These are phyloP conservation scores for Dasypus novemcinctus DNA, from an alignment of 2,113 vertebrate genomes.

Conservation along the genomic window DNA sequence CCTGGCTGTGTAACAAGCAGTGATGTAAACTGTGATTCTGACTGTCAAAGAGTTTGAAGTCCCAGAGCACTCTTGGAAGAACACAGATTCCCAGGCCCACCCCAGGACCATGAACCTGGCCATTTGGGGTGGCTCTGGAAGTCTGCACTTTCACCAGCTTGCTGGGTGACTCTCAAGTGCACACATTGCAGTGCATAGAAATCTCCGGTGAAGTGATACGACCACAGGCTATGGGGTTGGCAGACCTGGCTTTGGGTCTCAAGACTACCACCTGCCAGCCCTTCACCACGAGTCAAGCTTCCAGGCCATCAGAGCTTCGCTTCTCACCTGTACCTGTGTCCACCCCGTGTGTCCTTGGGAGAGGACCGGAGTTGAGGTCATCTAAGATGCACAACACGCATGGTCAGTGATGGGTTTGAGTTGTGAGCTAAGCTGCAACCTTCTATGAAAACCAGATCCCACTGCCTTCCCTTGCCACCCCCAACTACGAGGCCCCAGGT, in stretches of 20 bases:
- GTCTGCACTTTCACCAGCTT: not conserved
- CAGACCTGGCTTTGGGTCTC: not conserved
- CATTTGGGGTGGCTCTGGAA: not conserved
- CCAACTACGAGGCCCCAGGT: not conserved
- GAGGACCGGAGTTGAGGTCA: not conserved
- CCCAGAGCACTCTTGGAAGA: not conserved
- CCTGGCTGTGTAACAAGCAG: not conserved
- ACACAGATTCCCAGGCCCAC: not conserved
- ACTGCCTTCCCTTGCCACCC: not conserved
- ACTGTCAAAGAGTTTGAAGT: not conserved
- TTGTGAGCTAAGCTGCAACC: not conserved
- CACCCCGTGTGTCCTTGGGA: not conserved
- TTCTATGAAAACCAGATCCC: not conserved
- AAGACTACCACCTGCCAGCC: not conserved
- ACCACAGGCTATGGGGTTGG: not conserved
- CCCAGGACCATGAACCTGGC: not conserved
- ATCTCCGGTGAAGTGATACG: not conserved
- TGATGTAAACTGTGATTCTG: not conserved
- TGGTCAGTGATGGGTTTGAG: no score
- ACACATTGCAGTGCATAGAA: not conserved
- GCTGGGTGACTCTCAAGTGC: not conserved
- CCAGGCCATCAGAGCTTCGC: not conserved
- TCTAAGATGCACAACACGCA: fast-evolving
- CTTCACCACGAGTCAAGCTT: not conserved
- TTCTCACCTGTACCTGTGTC: not conserved